These are phyloP conservation scores for Gobio occitaniae DNA, from an alignment of 2,797 vertebrate genomes.

Conservation along the genomic window DNA sequence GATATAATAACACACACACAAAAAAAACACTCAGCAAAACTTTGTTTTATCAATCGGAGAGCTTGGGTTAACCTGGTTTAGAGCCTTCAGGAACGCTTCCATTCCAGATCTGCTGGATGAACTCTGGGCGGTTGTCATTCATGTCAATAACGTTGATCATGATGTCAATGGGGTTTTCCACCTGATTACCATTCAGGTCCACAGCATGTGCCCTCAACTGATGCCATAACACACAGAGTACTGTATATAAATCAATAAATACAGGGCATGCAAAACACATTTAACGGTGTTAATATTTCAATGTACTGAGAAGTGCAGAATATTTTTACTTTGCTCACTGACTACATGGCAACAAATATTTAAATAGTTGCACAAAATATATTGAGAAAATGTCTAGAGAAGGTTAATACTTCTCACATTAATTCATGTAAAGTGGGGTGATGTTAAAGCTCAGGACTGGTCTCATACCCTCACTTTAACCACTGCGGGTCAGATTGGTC, in stretches of 20 bases:
- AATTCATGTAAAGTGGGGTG: not conserved
- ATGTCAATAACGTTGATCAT: constrained; percentile 99
- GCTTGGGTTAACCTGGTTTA: constrained; percentile 86
- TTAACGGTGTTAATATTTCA: constrained; percentile 9
- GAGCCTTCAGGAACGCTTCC: constrained; percentile 95
- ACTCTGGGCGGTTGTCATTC: constrained; percentile 98
- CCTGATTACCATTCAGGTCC: constrained; percentile 98
- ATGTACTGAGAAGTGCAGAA: not conserved
- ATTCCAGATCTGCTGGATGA: constrained; percentile 95
- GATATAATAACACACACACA: constrained; percentile 6
- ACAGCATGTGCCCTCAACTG: constrained; percentile 96
- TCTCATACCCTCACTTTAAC: not conserved
- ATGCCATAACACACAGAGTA: constrained; percentile 44
- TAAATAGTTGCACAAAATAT: not conserved
- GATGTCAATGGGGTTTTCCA: constrained; percentile 97
- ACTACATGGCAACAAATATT: not conserved
- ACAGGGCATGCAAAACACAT: constrained; percentile 44
- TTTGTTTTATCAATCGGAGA: not conserved
- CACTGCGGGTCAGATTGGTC: not conserved
- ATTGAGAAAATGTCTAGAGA: not conserved
- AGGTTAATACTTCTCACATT: not conserved
- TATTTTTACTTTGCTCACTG: not conserved
- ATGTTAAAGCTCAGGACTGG: not conserved
- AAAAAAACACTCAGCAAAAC: not conserved
- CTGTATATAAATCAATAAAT: not conserved